Evolutionary conservation across 1,140 invertebrate species (phyloP).

Genomic region (Cotesia glomerata): DNA sequence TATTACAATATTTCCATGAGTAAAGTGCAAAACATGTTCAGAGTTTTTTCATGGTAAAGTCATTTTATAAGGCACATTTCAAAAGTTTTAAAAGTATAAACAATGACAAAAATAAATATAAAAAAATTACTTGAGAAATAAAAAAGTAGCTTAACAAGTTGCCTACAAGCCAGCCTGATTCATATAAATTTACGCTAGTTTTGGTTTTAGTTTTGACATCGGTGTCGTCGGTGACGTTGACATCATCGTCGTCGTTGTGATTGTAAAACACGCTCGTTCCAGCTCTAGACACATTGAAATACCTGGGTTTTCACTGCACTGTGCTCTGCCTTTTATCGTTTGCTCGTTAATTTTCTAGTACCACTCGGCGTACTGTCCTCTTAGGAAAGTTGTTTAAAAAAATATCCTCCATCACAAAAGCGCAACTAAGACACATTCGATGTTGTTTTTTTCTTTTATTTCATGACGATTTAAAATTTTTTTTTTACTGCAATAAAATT

Average conservation of each 20-base stretch:
- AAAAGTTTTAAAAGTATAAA: conserved; percentile 10
- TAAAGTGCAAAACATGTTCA: conserved; percentile 7
- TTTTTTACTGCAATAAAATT: not conserved
- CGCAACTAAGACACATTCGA: not conserved
- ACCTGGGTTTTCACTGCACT: not conserved
- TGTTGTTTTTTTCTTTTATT: not conserved
- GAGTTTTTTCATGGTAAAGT: not conserved
- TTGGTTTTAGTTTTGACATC: not conserved
- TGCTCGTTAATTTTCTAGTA: conserved; percentile 29
- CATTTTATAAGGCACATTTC: not conserved
- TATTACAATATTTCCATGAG: conserved; percentile 13
- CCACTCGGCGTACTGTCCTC: not conserved
- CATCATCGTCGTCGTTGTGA: not conserved
- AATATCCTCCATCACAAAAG: not conserved
- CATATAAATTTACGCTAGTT: not conserved
- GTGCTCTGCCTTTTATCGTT: conserved; percentile 20
- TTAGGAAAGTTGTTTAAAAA: not conserved
- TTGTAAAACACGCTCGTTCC: conserved; percentile 6
- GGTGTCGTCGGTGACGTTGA: not conserved
- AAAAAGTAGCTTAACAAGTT: not conserved
- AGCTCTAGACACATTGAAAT: not conserved
- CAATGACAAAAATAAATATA: conserved; percentile 22
- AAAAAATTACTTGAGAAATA: conserved; percentile 5
- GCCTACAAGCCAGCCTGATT: not conserved
- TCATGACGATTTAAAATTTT: not conserved